Evolutionary conservation across 2,797 vertebrate species (phyloP), one percentile per base, ranked within the genome.

Genomic region (Clamator glandarius): DNA sequence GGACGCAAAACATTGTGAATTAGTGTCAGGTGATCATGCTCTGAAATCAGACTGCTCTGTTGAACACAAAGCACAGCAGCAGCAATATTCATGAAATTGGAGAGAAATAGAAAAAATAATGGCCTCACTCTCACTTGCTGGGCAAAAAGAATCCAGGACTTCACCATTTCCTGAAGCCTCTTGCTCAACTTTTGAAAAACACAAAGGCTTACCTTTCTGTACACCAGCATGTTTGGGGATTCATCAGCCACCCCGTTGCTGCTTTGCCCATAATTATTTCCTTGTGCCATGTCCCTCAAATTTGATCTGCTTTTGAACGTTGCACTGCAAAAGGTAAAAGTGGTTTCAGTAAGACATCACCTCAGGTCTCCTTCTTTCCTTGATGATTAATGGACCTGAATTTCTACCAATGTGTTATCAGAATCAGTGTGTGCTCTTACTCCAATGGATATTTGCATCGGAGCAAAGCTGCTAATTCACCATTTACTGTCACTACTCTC

Each of bases 181-280:
- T 79, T 70, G 39, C 73, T 66, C 70, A 73, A 41, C 41, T 89
- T 68, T 61, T 39, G 62, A 59, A 84, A 93, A 72, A 54, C 24
- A 58, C 57, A 50, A 66, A 63, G 28, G 19, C 97, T 98, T 99
- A 99, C 99, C 99, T 99, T 99, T 98, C 99, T 99, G 97, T 99
- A 99, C 92, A 99, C 99, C 97, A 99, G 98, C 98, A 99, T 99
- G 98, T 99, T 99, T 92, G 99, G 99, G 66, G 99, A 99, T 96
- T 99, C 99, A 84, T 99, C 99, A 24, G 98, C 98, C 95, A 99
- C 98, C 96, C 99, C 99, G 44, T 99, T 99, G 98, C 98, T 99
- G 97, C 98, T 98, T 96, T 99, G 99, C 81, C 98, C 98, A 75
- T 98, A 98, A 93, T 98, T 99, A 98, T 99, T 99, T 98, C 98